Evolutionary conservation across 2,113 vertebrate species (phyloP).

Genomic region (Festucalex cinctus): DNA sequence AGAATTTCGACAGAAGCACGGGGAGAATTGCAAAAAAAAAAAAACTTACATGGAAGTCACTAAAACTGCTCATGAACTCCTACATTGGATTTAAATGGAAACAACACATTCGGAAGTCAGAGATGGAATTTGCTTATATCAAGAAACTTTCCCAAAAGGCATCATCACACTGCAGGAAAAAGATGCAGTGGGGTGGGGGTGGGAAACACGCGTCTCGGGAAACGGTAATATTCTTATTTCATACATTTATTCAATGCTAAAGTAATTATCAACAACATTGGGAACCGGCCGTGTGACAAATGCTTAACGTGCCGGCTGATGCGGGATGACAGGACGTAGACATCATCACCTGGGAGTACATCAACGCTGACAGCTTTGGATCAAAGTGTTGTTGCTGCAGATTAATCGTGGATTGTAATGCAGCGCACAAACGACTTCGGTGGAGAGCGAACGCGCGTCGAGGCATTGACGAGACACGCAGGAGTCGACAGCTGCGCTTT

Average conservation of each 20-base stretch:
- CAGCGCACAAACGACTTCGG: conserved; percentile 42
- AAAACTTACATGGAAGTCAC: too few relatives aligned
- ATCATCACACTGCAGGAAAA: conserved; percentile 52
- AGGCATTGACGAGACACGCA: not conserved
- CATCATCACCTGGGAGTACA: conserved; percentile 59
- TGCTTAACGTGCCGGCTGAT: conserved; percentile 54
- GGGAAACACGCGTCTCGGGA: conserved; percentile 49
- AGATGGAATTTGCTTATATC: conserved; percentile 50
- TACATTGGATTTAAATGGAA: too few relatives aligned
- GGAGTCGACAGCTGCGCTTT: conserved; percentile 19
- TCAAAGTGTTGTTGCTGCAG: conserved; percentile 50
- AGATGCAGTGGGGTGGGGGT: conserved; percentile 28
- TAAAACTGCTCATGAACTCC: too few relatives aligned
- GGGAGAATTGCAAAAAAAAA: too few relatives aligned
- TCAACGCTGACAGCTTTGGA: conserved; percentile 52
- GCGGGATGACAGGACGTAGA: conserved; percentile 55
- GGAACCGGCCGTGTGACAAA: conserved; percentile 54
- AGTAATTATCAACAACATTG: conserved; percentile 64
- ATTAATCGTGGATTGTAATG: conserved; percentile 47
- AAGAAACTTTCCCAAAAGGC: conserved; percentile 45
- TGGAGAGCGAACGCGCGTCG: not conserved
- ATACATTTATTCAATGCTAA: conserved; percentile 67
- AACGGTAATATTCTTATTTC: conserved; percentile 68
- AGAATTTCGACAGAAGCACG: too few relatives aligned
- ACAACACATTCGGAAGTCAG: conserved; percentile 33